Percentiles rank a stretch among this genome's conserved stretches.
phyloP scores from a whole-genome alignment of 2,888 invertebrate genomes.

The Tricholauxania praeusta region DNA sequence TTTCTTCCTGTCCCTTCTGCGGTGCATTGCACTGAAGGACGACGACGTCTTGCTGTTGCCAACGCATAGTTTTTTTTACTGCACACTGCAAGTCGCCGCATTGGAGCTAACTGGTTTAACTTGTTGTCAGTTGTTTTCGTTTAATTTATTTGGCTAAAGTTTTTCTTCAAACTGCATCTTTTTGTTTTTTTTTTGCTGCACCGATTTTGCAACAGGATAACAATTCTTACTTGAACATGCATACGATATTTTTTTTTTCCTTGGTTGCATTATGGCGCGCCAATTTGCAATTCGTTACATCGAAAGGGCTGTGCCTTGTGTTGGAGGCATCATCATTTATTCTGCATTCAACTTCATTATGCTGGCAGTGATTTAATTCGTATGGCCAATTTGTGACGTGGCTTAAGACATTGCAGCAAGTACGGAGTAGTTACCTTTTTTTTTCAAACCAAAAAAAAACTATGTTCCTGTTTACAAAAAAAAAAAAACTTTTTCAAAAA shows the following conservation, averaged over 20 bases:
- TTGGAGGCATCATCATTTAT: slow-evolving; percentile 2
- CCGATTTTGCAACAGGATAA: neutral
- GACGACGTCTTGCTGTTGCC: neutral
- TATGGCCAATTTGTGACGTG: slow-evolving; percentile 45
- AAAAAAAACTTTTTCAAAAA: too few relatives aligned
- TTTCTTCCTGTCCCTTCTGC: neutral
- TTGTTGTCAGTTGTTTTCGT: slow-evolving; percentile 7
- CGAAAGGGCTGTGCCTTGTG: slow-evolving; percentile 11
- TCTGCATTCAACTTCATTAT: slow-evolving; percentile 52
- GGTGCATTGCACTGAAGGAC: slow-evolving; percentile 12
- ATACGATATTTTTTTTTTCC: too few relatives aligned
- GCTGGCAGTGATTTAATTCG: slow-evolving; percentile 45
- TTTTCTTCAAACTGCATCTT: neutral
- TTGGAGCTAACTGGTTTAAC: neutral
- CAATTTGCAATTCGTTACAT: slow-evolving; percentile 26
- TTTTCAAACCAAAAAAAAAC: too few relatives aligned
- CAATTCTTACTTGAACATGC: neutral
- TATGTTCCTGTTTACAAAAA: too few relatives aligned
- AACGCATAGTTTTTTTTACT: neutral
- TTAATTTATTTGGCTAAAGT: slow-evolving; percentile 6
- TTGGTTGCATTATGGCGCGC: neutral
- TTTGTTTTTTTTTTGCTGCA: too few relatives aligned
- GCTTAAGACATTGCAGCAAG: neutral
- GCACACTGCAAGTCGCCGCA: neutral
- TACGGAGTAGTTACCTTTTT: too few relatives aligned